Base-by-base conservation (phyloP, 2,113 vertebrate genomes). In the Suricata suricatta region DNA sequence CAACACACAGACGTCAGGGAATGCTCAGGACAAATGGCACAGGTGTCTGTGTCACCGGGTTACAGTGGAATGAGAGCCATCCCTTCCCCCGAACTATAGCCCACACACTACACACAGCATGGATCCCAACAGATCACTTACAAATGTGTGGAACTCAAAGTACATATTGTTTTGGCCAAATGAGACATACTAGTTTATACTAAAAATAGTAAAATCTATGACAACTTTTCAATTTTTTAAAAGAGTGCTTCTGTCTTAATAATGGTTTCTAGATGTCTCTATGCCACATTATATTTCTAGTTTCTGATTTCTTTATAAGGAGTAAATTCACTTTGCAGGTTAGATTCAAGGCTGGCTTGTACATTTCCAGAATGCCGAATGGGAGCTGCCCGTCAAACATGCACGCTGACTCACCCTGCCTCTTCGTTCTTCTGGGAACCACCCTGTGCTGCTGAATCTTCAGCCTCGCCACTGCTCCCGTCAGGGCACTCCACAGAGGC, bases 391-490 rank as follows among this genome's bases (percentile, higher is more conserved):
- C 66, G 52, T 71, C 90, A 85, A 81, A 16, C 52, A n/a, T 38
- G 38, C 50, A 12, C 38, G 25, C 31, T 25, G 21, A 93, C 97
- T 98, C 98, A 98, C 80, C 98, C 98, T 50, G 90, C 97, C 91
- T 98, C 98, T 97, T 98, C 99, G 1, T 92, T 98, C 98, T 99
- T 99, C 96, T 99, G 99, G 80, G 99, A 98, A 93, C 98, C 98
- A 19, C 98, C 97, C 90, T 98, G 99, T 86, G 98, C 84, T 86
- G 98, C 84, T 68, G 98, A 79, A 95, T 96, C 97, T 92, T 99
- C 98, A 54, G 97, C 98, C 92, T 99, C 99, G 60, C 98, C 99
- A 95, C 98, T 99, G 71, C 44, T 93, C 98, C 93, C 98, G 25
- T 99, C 99, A 0, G 92, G 69, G 87, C 96, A 95, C 12, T 99